phyloP scores from a whole-genome alignment of 35 echinoderm and acorn worm species.

The Holothuria glaberrima region DNA sequence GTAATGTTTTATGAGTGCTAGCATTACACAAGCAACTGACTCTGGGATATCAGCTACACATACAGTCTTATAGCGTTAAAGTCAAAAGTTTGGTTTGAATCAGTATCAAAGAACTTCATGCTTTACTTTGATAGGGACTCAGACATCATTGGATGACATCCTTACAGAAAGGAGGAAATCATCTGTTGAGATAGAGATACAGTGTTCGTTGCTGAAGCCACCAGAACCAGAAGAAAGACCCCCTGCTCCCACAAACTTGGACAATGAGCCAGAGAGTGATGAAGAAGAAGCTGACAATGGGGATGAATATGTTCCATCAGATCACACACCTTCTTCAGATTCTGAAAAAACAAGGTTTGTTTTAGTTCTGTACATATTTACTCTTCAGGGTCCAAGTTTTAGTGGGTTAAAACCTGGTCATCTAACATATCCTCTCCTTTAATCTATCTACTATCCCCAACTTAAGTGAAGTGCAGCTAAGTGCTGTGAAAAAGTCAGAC shows the following conservation, averaged over 20 bases:
- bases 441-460: too few species aligned
- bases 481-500: neutral
- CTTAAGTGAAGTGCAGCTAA: neutral
- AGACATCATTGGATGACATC: too few species aligned
- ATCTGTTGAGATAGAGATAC: neutral
- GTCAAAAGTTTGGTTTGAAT: too few species aligned
- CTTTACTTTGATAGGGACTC: neutral
- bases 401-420: neutral
- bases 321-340: constrained; percentile 10
- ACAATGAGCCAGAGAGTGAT: neutral
- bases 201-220: neutral
- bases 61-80: too few species aligned
- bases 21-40: too few species aligned
- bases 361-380: neutral
- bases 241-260: neutral
- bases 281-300: neutral
- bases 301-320: constrained; percentile 12
- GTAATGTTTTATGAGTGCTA: too few species aligned
- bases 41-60: too few species aligned
- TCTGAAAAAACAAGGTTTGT: constrained; percentile 5
- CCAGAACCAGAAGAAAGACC: neutral
- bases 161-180: too few species aligned
- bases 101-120: neutral
- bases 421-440: neutral
- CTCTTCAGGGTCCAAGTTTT: neutral